A percentile compares a stretch with the other conserved stretches of the same genome.
These are phyloP conservation scores for Oegoconia quadripuncta DNA, from an alignment of 2,888 invertebrate genomes.

Conservation along the genomic window DNA sequence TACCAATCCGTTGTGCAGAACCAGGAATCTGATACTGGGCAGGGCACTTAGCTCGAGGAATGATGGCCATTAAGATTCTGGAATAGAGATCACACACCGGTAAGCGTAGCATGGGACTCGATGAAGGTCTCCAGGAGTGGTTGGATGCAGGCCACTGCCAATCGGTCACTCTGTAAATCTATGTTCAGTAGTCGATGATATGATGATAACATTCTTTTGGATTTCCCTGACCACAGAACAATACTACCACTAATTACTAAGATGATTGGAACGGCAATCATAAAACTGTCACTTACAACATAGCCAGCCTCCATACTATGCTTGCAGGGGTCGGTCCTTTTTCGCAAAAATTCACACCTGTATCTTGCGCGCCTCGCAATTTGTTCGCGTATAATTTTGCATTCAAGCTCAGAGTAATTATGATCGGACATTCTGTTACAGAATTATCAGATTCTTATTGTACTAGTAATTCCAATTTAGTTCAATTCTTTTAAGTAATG, in stretches of 20 bases:
- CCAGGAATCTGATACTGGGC: too few species aligned
- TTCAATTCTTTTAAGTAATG: too few species aligned
- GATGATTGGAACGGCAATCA: not conserved
- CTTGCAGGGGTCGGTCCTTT: slow-evolving; percentile 82
- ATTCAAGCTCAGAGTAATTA: slow-evolving; percentile 70
- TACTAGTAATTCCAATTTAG: not conserved
- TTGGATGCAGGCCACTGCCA: too few species aligned
- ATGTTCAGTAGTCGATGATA: too few species aligned
- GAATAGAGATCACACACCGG: too few species aligned
- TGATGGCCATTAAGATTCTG: too few species aligned
- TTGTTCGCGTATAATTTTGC: slow-evolving; percentile 77
- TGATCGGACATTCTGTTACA: slow-evolving; percentile 40
- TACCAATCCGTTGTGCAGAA: too few species aligned
- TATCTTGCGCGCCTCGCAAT: slow-evolving; percentile 77
- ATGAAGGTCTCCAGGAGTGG: too few species aligned
- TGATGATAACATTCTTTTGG: too few species aligned
- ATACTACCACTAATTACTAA: not conserved
- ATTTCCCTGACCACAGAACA: not conserved
- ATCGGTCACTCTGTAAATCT: too few species aligned
- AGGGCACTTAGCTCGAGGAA: too few species aligned
- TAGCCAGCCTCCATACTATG: slow-evolving; percentile 82
- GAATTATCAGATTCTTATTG: not conserved
- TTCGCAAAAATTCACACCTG: slow-evolving; percentile 84
- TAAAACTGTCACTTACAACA: slow-evolving; percentile 79
- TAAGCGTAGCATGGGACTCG: too few species aligned